Conservation (phyloP, 2,888 invertebrate genomes). For the Rotaria macrura region DNA sequence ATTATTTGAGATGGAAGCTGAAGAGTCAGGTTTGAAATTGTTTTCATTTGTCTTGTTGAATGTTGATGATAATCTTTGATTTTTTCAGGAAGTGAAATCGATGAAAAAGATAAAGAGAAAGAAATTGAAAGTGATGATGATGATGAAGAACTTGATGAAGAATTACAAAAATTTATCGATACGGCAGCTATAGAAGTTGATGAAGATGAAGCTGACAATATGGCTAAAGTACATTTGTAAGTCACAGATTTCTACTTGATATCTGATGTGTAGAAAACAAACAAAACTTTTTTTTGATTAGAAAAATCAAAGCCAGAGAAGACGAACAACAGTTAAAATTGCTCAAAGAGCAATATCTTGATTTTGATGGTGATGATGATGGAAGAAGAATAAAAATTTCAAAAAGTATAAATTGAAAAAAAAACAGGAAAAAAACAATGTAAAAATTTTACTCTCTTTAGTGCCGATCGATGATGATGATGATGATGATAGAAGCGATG, state of each 20-base stretch:
- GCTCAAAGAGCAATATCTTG: neutral
- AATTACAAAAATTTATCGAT: slow-evolving; percentile 16
- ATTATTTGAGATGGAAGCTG: slow-evolving; percentile 16
- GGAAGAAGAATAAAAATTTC: neutral
- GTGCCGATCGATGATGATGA: neutral
- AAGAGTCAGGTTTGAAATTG: neutral
- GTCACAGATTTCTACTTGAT: neutral
- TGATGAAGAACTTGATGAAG: neutral
- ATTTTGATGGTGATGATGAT: slow-evolving; percentile 2
- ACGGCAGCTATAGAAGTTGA: neutral
- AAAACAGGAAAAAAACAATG: too few relatives aligned
- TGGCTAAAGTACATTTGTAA: slow-evolving; percentile 15
- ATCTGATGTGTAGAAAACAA: neutral
- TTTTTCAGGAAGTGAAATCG: neutral
- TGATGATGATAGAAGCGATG: neutral
- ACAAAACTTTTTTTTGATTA: neutral
- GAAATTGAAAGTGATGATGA: neutral
- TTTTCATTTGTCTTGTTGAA: neutral
- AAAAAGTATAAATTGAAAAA: neutral
- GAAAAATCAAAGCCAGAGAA: neutral
- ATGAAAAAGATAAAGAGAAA: neutral
- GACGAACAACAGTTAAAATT: slow-evolving; percentile 18
- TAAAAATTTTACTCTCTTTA: too few relatives aligned
- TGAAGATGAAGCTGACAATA: neutral
- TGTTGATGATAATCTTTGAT: neutral